These are phyloP conservation scores for Zenarchopterus dispar DNA, from an alignment of 2,797 vertebrate genomes.

Conservation along the genomic window DNA sequence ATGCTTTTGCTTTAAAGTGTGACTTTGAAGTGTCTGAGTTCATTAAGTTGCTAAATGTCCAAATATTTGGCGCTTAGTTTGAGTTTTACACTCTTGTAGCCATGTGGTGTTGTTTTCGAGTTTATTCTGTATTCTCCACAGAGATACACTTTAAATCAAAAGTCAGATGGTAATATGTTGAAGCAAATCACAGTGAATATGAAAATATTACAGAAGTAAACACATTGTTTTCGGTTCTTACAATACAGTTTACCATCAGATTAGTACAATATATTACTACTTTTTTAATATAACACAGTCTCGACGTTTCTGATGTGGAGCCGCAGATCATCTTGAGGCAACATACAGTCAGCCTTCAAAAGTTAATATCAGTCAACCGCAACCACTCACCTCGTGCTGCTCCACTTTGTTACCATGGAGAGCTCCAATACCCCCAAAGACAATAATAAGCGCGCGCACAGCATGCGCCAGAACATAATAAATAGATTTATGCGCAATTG, in stretches of 20 bases:
- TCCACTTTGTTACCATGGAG: slow-evolving; percentile 76
- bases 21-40: background rate
- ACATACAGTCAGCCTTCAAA: slow-evolving; percentile 42
- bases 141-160: too few species aligned
- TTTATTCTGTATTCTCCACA: too few species aligned
- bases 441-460: slow-evolving; percentile 75
- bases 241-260: too few species aligned
- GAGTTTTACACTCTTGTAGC: too few species aligned
- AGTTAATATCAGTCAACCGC: slow-evolving; percentile 54
- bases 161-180: too few species aligned
- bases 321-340: slow-evolving; percentile 22
- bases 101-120: too few species aligned
- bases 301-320: background rate
- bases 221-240: too few species aligned
- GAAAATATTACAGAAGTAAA: too few species aligned
- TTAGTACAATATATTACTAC: too few species aligned
- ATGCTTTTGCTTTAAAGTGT: background rate
- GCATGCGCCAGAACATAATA: slow-evolving; percentile 78
- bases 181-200: too few species aligned
- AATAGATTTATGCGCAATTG: slow-evolving; percentile 83
- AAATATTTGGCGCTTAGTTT: too few species aligned
- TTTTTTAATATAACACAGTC: background rate
- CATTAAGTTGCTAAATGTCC: background rate
- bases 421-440: slow-evolving; percentile 73
- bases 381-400: slow-evolving; percentile 45